phyloP scores from a whole-genome alignment of 2,797 vertebrate species.

The Myotis myotis region DNA sequence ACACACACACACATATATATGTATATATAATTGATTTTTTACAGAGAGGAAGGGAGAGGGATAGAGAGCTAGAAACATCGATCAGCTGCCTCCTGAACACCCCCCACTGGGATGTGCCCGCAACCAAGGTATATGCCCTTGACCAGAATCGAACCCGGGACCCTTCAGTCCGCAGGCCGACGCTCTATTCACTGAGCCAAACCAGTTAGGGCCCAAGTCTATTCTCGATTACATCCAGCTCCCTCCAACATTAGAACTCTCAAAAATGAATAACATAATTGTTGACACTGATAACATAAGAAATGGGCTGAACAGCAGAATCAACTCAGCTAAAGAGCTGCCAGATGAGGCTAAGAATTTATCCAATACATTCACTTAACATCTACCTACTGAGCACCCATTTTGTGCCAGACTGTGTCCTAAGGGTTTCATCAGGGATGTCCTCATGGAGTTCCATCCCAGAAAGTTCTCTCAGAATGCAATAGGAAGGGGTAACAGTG shows the following conservation, averaged over 20 bases:
- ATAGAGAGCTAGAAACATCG: background rate
- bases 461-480: background rate
- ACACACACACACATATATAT: too few species aligned
- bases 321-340: background rate
- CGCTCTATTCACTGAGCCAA: background rate
- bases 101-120: too few species aligned
- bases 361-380: background rate
- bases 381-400: background rate
- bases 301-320: background rate
- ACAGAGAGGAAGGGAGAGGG: too few species aligned
- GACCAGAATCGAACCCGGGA: background rate
- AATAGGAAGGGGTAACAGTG: background rate
- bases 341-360: background rate
- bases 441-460: background rate
- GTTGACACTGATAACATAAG: background rate
- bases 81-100: too few species aligned
- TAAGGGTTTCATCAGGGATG: background rate
- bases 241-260: background rate
- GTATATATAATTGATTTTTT: too few species aligned
- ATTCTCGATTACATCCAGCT: background rate
- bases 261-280: background rate
- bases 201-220: background rate
- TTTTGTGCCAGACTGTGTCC: background rate
- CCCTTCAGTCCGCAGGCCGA: rapidly evolving
- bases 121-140: background rate